Evolutionary conservation across 2,113 vertebrate species (phyloP).

Genomic region (Garra rufa): DNA sequence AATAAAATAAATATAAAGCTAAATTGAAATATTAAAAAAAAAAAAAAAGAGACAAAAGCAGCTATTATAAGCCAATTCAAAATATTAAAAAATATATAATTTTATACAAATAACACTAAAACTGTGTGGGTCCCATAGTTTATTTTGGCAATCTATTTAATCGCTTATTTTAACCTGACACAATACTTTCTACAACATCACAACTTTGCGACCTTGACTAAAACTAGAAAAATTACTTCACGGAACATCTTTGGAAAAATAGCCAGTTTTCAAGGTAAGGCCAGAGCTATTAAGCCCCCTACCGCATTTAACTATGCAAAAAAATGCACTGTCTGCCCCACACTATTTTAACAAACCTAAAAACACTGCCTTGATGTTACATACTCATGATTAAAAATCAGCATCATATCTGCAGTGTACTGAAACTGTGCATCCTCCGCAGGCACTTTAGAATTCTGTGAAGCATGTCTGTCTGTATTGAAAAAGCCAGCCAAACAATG

Average conservation of each 20-base stretch:
- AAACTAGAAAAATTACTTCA: neutral
- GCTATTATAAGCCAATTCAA: neutral
- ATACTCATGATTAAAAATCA: constrained; percentile 1
- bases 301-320: neutral
- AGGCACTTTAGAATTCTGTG: neutral
- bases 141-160: neutral
- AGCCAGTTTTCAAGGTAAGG: neutral
- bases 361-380: neutral
- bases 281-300: neutral
- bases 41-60: no score
- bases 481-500: neutral
- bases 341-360: neutral
- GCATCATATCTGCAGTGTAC: neutral
- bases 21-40: neutral
- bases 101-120: neutral
- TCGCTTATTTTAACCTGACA: neutral
- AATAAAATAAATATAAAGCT: neutral
- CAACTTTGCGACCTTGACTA: neutral
- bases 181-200: neutral
- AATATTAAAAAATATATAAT: neutral
- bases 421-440: neutral
- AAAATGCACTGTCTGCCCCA: neutral
- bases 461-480: neutral
- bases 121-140: neutral
- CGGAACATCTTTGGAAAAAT: neutral